phyloP scores from a whole-genome alignment of 1,140 invertebrate genomes.

The Hycleus cichorii region DNA sequence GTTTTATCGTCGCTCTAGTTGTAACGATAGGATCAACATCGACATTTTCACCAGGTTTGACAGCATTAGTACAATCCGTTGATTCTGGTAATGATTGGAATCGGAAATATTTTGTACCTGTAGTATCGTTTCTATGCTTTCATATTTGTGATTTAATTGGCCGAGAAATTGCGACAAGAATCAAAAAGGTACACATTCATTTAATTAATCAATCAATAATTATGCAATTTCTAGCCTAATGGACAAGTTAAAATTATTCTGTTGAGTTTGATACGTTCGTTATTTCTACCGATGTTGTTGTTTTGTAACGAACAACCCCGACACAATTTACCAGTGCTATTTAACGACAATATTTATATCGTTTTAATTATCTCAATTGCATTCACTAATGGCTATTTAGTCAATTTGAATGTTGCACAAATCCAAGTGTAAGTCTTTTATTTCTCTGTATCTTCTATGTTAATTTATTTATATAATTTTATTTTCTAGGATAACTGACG shows the following conservation, averaged over 20 bases:
- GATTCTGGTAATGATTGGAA: slow-evolving; percentile 12
- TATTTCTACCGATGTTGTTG: slow-evolving; percentile 21
- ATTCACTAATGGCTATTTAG: slow-evolving; percentile 21
- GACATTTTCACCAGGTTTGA: slow-evolving; percentile 23
- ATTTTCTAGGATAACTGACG: background rate
- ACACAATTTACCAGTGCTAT: slow-evolving; percentile 20
- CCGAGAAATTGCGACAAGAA: slow-evolving; percentile 15
- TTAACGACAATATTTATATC: slow-evolving; percentile 16
- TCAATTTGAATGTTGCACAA: slow-evolving; percentile 17
- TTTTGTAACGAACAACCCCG: slow-evolving; percentile 26
- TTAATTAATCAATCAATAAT: background rate
- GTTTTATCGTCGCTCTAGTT: slow-evolving; percentile 11
- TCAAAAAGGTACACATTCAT: slow-evolving; percentile 15
- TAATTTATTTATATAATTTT: background rate
- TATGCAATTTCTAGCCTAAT: slow-evolving; percentile 18
- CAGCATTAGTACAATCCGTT: slow-evolving; percentile 17
- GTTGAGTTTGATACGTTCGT: slow-evolving; percentile 12
- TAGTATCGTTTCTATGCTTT: slow-evolving; percentile 21
- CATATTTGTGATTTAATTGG: slow-evolving; percentile 18
- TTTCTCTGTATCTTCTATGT: background rate
- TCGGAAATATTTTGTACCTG: slow-evolving; percentile 20
- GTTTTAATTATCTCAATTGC: slow-evolving; percentile 17
- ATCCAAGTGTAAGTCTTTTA: slow-evolving; percentile 3
- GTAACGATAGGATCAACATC: slow-evolving; percentile 20
- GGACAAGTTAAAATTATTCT: slow-evolving; percentile 12